Evolutionary conservation across 2,113 vertebrate genomes (phyloP), one percentile per base, ranked within the genome.

Genomic region (Plecotus auritus): DNA sequence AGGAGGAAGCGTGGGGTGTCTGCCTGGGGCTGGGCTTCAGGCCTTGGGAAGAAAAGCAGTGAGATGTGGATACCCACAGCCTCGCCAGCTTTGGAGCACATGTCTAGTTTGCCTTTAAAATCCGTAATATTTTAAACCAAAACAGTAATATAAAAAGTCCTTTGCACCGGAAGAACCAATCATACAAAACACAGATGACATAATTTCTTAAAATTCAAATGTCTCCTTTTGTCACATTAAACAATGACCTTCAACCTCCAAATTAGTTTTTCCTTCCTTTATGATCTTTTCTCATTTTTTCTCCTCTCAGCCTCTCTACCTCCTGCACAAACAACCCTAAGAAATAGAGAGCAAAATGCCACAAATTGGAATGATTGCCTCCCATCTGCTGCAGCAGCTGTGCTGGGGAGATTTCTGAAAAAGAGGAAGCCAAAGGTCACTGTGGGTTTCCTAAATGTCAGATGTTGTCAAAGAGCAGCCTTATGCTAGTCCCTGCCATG

Each of bases 391-490:
- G 40, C 45, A 81, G 32, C 47, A 87, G 80, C 49, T 82, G 82
- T 14, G 35, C 76, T 18, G 37, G 42, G 32, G 12, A 42, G 56
- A 4, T 78, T 89, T 77, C 59, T 83, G 72, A 61, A 37, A 26
- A 88, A 89, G 67, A 92, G 93, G 90, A 95, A 94, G n/a, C 30
- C 30, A 26, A 67, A 94, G 66, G 69, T 95, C 67, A 74, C n/a
- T 37, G 85, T 45, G 77, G 92, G 93, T 96, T 96, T 97, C 93
- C 67, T 74, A 49, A 94, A 88, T 42, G 49, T 93, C 72, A 91
- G 70, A 76, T 80, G 22, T 6, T 83, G 70, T 85, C 74, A 70
- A 86, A 96, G 42, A 23, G 67, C 69, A 92, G 54, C 35, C 87
- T 32, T 76, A 4, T 66, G 66, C 49, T 30, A 23, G 4, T 78